Conservation (phyloP, 1,140 invertebrate species). For the Pseudomyrmex gracilis region DNA sequence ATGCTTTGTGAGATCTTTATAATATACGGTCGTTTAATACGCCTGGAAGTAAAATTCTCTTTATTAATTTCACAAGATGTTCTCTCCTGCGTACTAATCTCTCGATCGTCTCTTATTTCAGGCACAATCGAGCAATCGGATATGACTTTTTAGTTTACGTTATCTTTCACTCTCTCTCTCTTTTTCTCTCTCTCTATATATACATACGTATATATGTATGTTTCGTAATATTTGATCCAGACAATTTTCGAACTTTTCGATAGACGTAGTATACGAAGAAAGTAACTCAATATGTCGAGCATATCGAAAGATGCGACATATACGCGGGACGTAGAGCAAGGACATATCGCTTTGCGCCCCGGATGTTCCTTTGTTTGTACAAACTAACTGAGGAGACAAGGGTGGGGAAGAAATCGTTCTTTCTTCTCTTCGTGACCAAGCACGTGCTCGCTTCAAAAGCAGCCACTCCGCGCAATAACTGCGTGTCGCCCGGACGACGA, state of each 20-base stretch:
- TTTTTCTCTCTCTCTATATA: too few relatives aligned
- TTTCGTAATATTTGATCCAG: not conserved
- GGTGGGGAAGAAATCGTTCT: not conserved
- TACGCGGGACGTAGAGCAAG: not conserved
- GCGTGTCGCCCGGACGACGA: conserved; percentile 48
- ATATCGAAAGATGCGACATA: conserved; percentile 44
- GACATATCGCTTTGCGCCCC: conserved; percentile 37
- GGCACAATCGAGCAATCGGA: not conserved
- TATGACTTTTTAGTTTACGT: not conserved
- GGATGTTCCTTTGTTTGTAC: conserved; percentile 45
- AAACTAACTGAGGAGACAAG: not conserved
- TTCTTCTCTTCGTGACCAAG: conserved; percentile 19
- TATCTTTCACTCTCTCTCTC: too few relatives aligned
- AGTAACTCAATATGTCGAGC: conserved; percentile 48
- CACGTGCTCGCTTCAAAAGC: conserved; percentile 36
- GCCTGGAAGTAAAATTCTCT: not conserved
- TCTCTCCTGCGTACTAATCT: not conserved
- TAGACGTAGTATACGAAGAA: conserved; percentile 7
- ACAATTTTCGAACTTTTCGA: conserved; percentile 22
- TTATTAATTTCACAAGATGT: not conserved
- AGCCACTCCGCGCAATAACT: conserved; percentile 63
- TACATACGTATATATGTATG: too few relatives aligned
- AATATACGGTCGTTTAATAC: conserved; percentile 37
- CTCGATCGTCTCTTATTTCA: not conserved
- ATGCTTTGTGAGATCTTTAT: conserved; percentile 31